Conservation (phyloP, 1,140 invertebrate species). For the Muscidifurax raptorellus region DNA sequence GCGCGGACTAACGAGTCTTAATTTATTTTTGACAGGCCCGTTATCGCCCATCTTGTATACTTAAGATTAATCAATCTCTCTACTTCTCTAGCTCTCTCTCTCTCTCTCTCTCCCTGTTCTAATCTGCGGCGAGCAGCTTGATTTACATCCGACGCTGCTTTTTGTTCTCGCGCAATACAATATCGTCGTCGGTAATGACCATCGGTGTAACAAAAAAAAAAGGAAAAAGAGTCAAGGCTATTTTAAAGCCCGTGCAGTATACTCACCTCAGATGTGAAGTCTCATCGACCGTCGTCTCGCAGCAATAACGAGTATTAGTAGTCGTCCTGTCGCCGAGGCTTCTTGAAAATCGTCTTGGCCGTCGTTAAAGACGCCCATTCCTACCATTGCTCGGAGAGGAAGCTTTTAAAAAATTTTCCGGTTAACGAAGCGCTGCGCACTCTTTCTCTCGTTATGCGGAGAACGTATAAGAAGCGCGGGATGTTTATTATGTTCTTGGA, state of each 20-base stretch:
- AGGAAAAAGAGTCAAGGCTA: neutral
- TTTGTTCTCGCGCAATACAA: no score
- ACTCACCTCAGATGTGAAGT: neutral
- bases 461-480: no score
- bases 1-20: neutral
- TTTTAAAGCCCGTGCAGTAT: neutral
- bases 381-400: neutral
- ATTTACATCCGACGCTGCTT: no score
- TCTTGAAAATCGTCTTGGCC: neutral
- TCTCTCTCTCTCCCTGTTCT: no score
- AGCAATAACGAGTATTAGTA: neutral
- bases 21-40: neutral
- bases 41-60: no score
- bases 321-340: neutral
- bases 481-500: slow-evolving; percentile 32
- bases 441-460: neutral
- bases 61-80: neutral
- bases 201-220: neutral
- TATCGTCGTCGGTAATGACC: no score
- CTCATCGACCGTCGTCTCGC: neutral
- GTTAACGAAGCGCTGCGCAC: neutral
- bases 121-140: no score
- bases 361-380: neutral
- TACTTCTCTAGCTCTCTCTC: no score
- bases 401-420: slow-evolving; percentile 6